Base-by-base conservation (phyloP, 2,888 invertebrate species). In the Corbicula japonica region DNA sequence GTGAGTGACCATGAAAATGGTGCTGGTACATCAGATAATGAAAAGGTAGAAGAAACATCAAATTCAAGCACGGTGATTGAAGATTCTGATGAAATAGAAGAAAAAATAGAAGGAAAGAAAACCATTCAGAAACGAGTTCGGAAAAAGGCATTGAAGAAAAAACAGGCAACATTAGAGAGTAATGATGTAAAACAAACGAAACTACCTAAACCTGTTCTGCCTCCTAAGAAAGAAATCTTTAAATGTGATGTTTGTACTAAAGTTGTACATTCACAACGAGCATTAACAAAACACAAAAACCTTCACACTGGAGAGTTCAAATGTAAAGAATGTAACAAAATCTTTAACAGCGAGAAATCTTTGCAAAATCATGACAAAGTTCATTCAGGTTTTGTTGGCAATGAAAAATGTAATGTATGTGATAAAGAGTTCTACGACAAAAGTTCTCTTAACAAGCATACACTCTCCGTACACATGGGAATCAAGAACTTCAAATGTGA, bases 361-460 rank as follows among this genome's bases (percentile, higher is more conserved):
- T 32, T 83, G 21, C 69, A 62, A 18, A 75, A 71, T n/a, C 83
- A 83, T 54, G 46, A 58, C 12, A 83, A 80, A 48, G 63, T 77
- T 0, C 83, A 83, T 46, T 38, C 70, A n/a, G 83, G 83, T 5
- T 76, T 56, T n/a, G 52, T 48, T 5, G 83, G 83, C 0, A 62
- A 35, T 35, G 76, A 72, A 52, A 32, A 62, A 1, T 83, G 83
- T 61, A 71, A 71, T 44, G 79, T 80, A 0, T 83, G 83, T 52
- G 79, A 73, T 41, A 83, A 83, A 48, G 74, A 32, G 18, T 83
- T 83, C 58, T 83, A 70, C 63, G 83, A 83, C 26, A 70, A 68
- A 56, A 80, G 79, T 44, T 83, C 83, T 8, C 68, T 79, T 10
- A 83, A 76, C 46, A 83, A 83, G 30, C 83, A 83, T 30, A 74